Percentiles rank a stretch among this genome's conserved stretches.
These are phyloP conservation scores for Takifugu bimaculatus DNA, from an alignment of 2,113 vertebrate genomes.

Conservation along the genomic window DNA sequence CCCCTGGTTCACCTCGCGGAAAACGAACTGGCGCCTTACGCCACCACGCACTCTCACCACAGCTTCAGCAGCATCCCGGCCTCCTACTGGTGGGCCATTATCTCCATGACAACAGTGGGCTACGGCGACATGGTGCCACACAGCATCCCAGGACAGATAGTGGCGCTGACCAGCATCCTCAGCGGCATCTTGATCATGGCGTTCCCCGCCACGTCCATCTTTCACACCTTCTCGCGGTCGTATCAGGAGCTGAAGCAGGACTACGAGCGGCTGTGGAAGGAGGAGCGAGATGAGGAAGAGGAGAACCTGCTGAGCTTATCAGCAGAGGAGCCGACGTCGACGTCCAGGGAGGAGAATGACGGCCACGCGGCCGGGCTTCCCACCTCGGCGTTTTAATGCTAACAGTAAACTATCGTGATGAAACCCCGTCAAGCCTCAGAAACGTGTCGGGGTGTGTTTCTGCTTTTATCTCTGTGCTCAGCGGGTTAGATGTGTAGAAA, in stretches of 20 bases:
- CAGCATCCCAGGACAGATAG: constrained; percentile 90
- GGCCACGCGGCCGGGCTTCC: constrained; percentile 18
- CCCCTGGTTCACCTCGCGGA: constrained; percentile 90
- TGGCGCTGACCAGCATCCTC: constrained; percentile 92
- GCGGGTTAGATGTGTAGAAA: too few species aligned
- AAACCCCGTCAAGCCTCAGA: not conserved
- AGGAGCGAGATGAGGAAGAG: constrained; percentile 55
- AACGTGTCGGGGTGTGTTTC: not conserved
- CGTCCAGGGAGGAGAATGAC: not conserved
- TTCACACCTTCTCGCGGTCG: constrained; percentile 93
- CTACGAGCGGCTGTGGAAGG: constrained; percentile 78
- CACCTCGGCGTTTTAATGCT: constrained; percentile 36
- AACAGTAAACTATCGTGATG: not conserved
- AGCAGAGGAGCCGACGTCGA: not conserved
- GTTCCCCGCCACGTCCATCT: constrained; percentile 94
- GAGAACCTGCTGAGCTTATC: not conserved
- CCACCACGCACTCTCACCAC: constrained; percentile 75
- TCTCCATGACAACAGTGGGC: constrained; percentile 97
- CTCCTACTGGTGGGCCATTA: constrained; percentile 98
- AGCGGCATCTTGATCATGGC: constrained; percentile 98
- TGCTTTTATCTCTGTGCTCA: too few species aligned
- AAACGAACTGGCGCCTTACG: constrained; percentile 76
- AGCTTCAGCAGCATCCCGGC: constrained; percentile 95
- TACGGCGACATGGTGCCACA: constrained; percentile 95
- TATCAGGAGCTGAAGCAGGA: constrained; percentile 88